Evolutionary conservation across 37 sponge, comb jelly and placozoan genomes (phyloP).

Genomic region (Tethya wilhelma): DNA sequence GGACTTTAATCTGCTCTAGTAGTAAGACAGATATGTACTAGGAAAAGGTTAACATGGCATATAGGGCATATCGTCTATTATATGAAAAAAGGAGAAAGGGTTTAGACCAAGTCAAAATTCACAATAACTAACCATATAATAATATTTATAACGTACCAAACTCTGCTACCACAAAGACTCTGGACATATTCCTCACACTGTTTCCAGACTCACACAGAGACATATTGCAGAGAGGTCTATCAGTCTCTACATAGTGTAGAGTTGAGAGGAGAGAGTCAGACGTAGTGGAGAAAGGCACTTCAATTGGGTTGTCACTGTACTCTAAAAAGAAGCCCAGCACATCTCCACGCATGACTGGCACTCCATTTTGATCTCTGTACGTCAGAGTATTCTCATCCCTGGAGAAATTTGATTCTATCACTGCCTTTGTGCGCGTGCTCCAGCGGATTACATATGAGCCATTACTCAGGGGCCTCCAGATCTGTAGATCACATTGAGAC

Average conservation of each 20-base stretch:
- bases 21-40: no score
- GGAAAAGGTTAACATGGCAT: no score
- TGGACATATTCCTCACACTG: no score
- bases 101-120: no score
- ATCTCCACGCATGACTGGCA: conserved; percentile 15
- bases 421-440: background rate
- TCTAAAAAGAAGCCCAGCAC: conserved; percentile 11
- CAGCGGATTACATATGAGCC: conserved; percentile 7
- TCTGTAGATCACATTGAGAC: conserved; percentile 12
- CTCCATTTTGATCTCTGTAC: background rate
- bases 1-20: no score
- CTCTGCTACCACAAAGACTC: no score
- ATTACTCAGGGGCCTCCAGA: conserved; percentile 28
- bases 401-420: no score
- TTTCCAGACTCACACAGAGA: background rate
- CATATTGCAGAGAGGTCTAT: background rate
- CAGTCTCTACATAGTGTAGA: no score
- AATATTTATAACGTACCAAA: no score
- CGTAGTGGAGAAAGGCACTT: background rate
- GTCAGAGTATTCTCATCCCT: background rate
- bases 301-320: background rate
- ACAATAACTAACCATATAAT: no score
- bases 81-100: no score
- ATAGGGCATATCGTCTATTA: no score
- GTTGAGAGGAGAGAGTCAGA: background rate